Percentiles rank a stretch among this genome's conserved stretches.
phyloP scores from a whole-genome alignment of 2,797 vertebrate genomes.

The Erpetoichthys calabaricus region DNA sequence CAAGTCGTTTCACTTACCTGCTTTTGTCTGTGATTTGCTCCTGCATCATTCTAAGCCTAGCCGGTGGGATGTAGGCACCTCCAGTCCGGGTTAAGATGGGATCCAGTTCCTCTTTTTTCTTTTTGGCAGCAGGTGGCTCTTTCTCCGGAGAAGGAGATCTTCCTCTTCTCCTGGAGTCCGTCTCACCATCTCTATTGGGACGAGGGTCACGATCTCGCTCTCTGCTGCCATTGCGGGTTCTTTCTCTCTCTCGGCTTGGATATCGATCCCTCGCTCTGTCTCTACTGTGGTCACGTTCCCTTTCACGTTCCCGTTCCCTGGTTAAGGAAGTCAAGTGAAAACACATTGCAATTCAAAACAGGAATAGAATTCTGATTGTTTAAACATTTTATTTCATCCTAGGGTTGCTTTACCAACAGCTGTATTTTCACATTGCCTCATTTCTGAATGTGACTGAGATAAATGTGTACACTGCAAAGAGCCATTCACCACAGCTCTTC shows the following conservation, averaged over 20 bases:
- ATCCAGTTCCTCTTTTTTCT: constrained; percentile 85
- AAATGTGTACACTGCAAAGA: too few relatives aligned
- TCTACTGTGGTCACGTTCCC: constrained; percentile 10
- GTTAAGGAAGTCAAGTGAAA: too few relatives aligned
- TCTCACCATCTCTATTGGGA: constrained; percentile 39
- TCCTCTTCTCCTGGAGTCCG: constrained; percentile 36
- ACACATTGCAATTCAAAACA: too few relatives aligned
- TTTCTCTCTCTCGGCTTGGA: constrained; percentile 32
- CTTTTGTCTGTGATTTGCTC: constrained; percentile 94
- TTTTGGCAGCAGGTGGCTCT: constrained; percentile 66
- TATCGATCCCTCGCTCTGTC: constrained; percentile 19
- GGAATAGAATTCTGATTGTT: too few relatives aligned
- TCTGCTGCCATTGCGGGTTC: constrained; percentile 37
- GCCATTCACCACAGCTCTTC: too few relatives aligned
- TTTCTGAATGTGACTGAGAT: too few relatives aligned
- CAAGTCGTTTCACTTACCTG: constrained; percentile 46
- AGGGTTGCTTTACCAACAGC: too few relatives aligned
- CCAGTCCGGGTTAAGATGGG: constrained; percentile 88
- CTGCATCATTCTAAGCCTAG: constrained; percentile 93
- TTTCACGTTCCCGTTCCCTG: constrained; percentile 9
- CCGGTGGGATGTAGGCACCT: constrained; percentile 91
- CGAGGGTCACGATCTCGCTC: constrained; percentile 44
- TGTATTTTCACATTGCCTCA: too few relatives aligned
- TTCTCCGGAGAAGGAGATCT: constrained; percentile 52
- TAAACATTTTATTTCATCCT: too few relatives aligned